phyloP scores from a whole-genome alignment of 2,888 invertebrate genomes.

The Eupithecia abbreviata region DNA sequence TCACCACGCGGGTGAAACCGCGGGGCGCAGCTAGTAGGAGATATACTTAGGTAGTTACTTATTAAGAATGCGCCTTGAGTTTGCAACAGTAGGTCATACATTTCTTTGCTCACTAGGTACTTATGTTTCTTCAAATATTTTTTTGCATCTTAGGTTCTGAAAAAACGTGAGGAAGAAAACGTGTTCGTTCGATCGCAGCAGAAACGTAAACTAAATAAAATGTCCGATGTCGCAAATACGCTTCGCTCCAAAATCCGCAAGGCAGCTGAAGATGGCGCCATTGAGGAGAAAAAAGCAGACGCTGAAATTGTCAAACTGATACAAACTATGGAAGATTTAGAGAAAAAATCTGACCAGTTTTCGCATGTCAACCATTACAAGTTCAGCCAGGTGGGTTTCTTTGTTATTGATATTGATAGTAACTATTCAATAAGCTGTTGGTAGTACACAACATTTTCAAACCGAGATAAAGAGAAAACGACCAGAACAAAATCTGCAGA shows the following conservation, averaged over 20 bases:
- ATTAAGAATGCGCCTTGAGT: too few species aligned
- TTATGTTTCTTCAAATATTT: not conserved
- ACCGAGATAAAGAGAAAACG: too few species aligned
- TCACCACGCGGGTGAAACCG: too few species aligned
- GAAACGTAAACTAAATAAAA: conserved; percentile 89
- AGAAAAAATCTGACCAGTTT: conserved; percentile 88
- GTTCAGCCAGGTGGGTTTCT: conserved; percentile 69
- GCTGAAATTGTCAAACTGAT: conserved; percentile 88
- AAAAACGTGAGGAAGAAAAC: conserved; percentile 94
- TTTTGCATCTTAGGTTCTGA: conserved; percentile 84
- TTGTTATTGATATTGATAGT: too few species aligned
- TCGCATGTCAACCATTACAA: conserved; percentile 86
- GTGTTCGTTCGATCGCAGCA: conserved; percentile 90
- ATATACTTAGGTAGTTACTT: too few species aligned
- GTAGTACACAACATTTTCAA: too few species aligned
- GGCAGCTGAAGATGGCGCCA: conserved; percentile 85
- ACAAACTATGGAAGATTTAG: conserved; percentile 86
- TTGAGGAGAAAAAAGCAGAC: conserved; percentile 87
- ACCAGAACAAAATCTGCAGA: too few species aligned
- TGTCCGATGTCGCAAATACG: conserved; percentile 88
- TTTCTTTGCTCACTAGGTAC: too few species aligned
- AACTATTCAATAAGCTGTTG: too few species aligned
- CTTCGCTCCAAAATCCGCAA: conserved; percentile 87
- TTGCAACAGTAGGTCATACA: too few species aligned
- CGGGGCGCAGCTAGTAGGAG: too few species aligned